phyloP scores from a whole-genome alignment of 2,888 invertebrate species.

The Lasius platythorax region DNA sequence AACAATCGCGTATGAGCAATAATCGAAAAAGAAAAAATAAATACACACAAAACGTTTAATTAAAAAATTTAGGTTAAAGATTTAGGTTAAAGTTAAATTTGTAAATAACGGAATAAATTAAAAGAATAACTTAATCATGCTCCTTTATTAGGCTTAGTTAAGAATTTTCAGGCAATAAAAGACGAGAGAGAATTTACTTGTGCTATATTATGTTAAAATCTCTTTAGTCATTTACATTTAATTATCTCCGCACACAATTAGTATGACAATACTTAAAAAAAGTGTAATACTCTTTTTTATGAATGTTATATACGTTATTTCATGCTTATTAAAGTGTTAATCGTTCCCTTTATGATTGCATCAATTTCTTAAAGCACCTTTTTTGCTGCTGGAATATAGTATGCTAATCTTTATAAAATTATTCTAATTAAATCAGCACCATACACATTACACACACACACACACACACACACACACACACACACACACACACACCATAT shows the following conservation, averaged over 20 bases:
- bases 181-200: conserved; percentile 62
- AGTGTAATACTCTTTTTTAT: not conserved
- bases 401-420: conserved; percentile 36
- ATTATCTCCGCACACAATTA: not conserved
- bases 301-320: not conserved
- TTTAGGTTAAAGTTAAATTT: conserved; percentile 71
- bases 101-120: conserved; percentile 67
- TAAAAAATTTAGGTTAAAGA: conserved; percentile 66
- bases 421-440: conserved; percentile 42
- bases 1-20: conserved; percentile 11
- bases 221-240: conserved; percentile 72
- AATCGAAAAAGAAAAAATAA: conserved; percentile 56
- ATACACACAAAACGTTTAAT: conserved; percentile 70
- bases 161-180: conserved; percentile 57
- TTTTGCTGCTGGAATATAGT: not conserved
- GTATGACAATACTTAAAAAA: not conserved
- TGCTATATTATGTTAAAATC: conserved; percentile 74
- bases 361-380: conserved; percentile 1
- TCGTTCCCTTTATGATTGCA: not conserved
- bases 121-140: conserved; percentile 64
- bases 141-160: conserved; percentile 46
- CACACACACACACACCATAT: too few relatives aligned
- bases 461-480: not conserved
- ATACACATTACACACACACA: not conserved
- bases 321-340: not conserved